Base-by-base conservation (phyloP, 2,113 vertebrate species). In the Himantopus leucocephalus region DNA sequence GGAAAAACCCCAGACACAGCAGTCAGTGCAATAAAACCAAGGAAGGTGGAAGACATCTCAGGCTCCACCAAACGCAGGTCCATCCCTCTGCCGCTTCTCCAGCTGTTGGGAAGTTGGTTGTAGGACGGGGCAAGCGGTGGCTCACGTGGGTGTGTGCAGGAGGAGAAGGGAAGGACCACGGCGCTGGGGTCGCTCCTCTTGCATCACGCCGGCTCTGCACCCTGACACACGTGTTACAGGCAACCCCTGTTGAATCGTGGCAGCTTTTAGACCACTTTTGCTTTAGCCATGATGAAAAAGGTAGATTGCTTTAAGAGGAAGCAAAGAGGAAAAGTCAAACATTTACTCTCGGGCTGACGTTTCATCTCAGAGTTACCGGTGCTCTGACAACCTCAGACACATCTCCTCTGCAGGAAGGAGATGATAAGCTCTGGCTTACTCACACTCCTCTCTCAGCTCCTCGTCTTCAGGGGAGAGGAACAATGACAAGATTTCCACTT, bases 401-500 rank as follows among this genome's bases (percentile, higher is more conserved):
- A 3, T 86, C 84, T 71, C 35, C 79, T 67, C 53, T n/a, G 81
- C 71, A 72, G 75, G 75, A 73, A 74, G 81, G 74, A 68, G 74
- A 16, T 50, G 78, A 95, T 50, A 29, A 91, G 17, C 62, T 37
- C 82, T 24, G 27, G 34, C 67, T 96, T 88, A 66, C 74, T 94
- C 93, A 83, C 29, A 11, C 66, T 53, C 35, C 41, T 39, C 64
- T 79, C 89, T 70, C 92, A 76, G 68, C 47, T 3, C 63, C 60
- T 58, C 11, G 37, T 76, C 93, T 95, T 93, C 90, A 77, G 63
- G 88, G 93, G 41, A 85, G 70, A 79, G 84, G 56, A 85, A 29
- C 8, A 62, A 95, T 91, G 94, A 94, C 95, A 90, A 91, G 66
- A 34, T 76, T 85, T 66, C 74, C 87, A 83, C 75, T 91, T 68